Percentiles rank a stretch among this genome's conserved stretches.
These are phyloP conservation scores for Tenrec ecaudatus DNA, from an alignment of 2,113 vertebrate species.

Conservation along the genomic window DNA sequence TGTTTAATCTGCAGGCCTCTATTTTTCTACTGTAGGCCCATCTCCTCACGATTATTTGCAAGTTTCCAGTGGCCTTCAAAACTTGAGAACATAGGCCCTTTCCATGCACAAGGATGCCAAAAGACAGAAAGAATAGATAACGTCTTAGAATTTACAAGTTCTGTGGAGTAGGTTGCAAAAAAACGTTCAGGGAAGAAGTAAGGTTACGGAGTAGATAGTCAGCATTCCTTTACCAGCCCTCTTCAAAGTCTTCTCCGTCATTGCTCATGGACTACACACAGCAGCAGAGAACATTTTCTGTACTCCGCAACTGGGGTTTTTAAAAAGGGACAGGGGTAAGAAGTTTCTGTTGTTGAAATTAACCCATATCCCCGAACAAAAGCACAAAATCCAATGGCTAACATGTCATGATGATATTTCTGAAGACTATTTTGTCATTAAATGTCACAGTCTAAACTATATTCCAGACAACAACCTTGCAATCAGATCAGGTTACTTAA, in stretches of 20 bases:
- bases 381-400: slow-evolving; percentile 66
- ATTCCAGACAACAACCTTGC: slow-evolving; percentile 74
- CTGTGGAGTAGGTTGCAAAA: not conserved
- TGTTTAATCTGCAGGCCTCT: not conserved
- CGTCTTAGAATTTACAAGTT: not conserved
- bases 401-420: slow-evolving; percentile 75
- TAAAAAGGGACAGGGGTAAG: not conserved
- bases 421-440: slow-evolving; percentile 74
- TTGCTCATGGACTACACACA: not conserved
- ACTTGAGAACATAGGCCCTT: not conserved
- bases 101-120: not conserved
- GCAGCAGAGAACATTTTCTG: slow-evolving; percentile 10
- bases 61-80: not conserved
- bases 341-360: slow-evolving; percentile 73
- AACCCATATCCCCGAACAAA: slow-evolving; percentile 66
- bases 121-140: not conserved
- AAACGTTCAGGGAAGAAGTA: not conserved
- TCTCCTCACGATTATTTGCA: not conserved
- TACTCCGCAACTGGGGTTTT: not conserved
- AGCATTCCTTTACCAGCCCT: slow-evolving; percentile 2
- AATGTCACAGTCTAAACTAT: slow-evolving; percentile 76
- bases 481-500: slow-evolving; percentile 82
- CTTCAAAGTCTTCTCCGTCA: not conserved
- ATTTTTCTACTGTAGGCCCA: not conserved
- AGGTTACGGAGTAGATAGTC: not conserved